phyloP scores from a whole-genome alignment of 2,113 vertebrate species.

The Caracal caracal region DNA sequence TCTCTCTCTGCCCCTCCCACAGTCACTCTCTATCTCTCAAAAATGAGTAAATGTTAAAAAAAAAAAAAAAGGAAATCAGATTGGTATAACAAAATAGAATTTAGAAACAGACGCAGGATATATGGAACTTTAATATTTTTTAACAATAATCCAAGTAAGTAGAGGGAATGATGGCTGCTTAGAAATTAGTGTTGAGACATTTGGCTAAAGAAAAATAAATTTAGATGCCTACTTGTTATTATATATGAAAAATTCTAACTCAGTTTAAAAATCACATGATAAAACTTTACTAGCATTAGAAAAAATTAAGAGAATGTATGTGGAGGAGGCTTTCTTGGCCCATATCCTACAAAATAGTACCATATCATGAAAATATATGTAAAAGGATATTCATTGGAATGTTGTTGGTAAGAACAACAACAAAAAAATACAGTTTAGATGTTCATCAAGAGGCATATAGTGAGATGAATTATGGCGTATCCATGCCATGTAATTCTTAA shows the following conservation, averaged over 20 bases:
- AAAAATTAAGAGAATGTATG: neutral
- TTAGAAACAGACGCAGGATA: neutral
- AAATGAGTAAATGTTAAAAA: no score
- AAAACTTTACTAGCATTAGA: neutral
- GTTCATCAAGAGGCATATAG: neutral
- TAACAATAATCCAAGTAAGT: neutral
- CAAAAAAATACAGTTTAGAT: neutral
- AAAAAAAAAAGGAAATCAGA: neutral
- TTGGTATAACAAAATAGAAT: neutral
- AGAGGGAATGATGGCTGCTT: neutral
- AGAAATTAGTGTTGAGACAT: neutral
- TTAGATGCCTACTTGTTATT: neutral
- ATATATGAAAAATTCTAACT: neutral
- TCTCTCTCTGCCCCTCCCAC: no score
- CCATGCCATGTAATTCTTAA: neutral
- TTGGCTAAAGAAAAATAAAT: slow-evolving; percentile 34
- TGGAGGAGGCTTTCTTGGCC: neutral
- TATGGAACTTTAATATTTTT: neutral
- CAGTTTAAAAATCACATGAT: neutral
- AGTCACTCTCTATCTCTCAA: no score
- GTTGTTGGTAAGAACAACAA: neutral
- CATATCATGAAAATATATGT: neutral
- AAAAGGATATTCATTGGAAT: neutral
- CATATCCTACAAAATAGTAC: neutral
- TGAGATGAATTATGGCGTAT: neutral